Evolutionary conservation across 2,888 invertebrate species (phyloP).

Genomic region (Thereva nobilitata): DNA sequence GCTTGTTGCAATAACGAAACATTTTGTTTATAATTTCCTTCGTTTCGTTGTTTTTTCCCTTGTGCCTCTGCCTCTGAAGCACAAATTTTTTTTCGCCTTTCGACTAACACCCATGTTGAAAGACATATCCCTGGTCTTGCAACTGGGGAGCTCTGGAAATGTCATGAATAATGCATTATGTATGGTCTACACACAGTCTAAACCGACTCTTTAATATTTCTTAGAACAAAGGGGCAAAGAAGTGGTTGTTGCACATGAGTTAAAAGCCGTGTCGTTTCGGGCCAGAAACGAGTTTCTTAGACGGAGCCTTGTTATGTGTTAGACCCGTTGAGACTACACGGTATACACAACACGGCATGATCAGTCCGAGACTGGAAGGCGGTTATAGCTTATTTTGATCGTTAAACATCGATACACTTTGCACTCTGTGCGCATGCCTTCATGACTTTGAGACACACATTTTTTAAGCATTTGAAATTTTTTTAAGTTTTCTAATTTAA

Average conservation of each 20-base stretch:
- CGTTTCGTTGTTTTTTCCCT: neutral
- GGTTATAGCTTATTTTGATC: constrained; percentile 15
- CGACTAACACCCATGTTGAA: neutral
- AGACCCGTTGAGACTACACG: too few relatives aligned
- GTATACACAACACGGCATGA: too few relatives aligned
- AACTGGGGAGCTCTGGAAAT: constrained; percentile 3
- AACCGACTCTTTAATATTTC: constrained; percentile 10
- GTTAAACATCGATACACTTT: constrained; percentile 1
- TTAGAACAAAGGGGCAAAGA: constrained; percentile 21
- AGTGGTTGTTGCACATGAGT: constrained; percentile 1
- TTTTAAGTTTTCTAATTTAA: neutral
- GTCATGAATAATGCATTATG: constrained; percentile 27
- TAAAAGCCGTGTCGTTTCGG: constrained; percentile 22
- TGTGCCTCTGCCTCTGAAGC: too few relatives aligned
- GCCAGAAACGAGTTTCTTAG: too few relatives aligned
- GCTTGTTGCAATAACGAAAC: neutral
- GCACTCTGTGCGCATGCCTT: constrained; percentile 6
- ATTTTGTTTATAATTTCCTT: constrained; percentile 18
- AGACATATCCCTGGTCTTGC: neutral
- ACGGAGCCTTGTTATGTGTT: too few relatives aligned
- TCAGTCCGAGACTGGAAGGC: neutral
- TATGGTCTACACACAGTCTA: too few relatives aligned
- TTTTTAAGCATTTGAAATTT: constrained; percentile 2
- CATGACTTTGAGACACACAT: neutral
- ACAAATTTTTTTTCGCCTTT: too few relatives aligned